Conservation (phyloP, 2,113 vertebrate species). For the Panthera leo region DNA sequence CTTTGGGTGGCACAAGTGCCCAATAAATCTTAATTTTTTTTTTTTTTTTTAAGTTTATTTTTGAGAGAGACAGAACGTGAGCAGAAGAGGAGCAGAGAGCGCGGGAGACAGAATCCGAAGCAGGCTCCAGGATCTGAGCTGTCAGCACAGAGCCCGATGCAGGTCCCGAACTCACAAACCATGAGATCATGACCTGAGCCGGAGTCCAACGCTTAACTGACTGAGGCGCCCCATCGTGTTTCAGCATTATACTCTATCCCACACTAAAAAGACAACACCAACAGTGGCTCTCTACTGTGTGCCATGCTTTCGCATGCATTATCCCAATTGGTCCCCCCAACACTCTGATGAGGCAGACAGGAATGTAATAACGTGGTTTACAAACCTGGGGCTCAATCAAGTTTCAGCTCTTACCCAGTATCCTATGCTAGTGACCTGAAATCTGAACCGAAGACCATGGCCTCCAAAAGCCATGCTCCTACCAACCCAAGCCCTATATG, state of each 20-base stretch:
- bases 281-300: background rate
- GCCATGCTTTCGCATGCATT: background rate
- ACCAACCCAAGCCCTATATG: background rate
- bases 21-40: background rate
- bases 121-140: too few relatives aligned
- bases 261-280: background rate
- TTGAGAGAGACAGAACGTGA: too few relatives aligned
- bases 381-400: background rate
- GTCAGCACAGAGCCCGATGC: too few relatives aligned
- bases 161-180: too few relatives aligned
- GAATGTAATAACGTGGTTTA: background rate
- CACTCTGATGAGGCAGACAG: background rate
- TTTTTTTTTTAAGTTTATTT: too few relatives aligned
- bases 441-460: background rate
- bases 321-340: background rate
- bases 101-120: too few relatives aligned
- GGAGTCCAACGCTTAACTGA: too few relatives aligned
- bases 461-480: background rate
- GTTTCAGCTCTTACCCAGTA: background rate
- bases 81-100: too few relatives aligned
- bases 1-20: background rate
- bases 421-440: background rate
- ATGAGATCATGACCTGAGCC: too few relatives aligned
- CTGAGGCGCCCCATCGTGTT: background rate
- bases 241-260: background rate